These are phyloP conservation scores for Lerema accius DNA, from an alignment of 1,140 invertebrate species.

Conservation along the genomic window DNA sequence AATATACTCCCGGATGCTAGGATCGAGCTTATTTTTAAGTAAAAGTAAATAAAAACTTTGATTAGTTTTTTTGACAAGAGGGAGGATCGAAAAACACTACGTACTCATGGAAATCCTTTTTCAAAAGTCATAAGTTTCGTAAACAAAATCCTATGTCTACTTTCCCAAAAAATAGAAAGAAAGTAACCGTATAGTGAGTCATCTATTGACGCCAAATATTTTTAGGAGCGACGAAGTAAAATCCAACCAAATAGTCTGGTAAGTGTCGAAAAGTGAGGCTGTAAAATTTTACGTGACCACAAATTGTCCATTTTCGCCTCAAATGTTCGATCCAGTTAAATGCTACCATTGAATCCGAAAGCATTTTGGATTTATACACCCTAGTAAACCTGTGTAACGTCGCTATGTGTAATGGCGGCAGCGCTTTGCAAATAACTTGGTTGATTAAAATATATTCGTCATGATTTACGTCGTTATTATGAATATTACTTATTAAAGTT, in stretches of 20 bases:
- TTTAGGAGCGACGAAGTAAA: slow-evolving; percentile 18
- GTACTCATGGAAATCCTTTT: too few relatives aligned
- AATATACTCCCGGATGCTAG: too few relatives aligned
- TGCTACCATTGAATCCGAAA: slow-evolving; percentile 39
- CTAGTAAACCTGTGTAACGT: slow-evolving; percentile 12
- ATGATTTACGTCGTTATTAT: too few relatives aligned
- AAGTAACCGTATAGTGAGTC: slow-evolving; percentile 13
- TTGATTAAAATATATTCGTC: too few relatives aligned
- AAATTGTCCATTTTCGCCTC: slow-evolving; percentile 40
- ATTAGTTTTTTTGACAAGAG: too few relatives aligned
- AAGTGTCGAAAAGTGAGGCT: slow-evolving; percentile 40
- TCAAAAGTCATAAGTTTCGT: too few relatives aligned
- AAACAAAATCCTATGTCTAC: too few relatives aligned
- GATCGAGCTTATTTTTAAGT: too few relatives aligned
- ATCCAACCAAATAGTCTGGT: slow-evolving; percentile 39
- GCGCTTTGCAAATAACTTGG: too few relatives aligned
- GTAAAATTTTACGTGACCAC: slow-evolving; percentile 43
- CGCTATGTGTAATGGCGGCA: not conserved
- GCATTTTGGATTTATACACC: slow-evolving; percentile 21
- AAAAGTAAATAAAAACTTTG: too few relatives aligned
- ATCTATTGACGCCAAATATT: slow-evolving; percentile 15
- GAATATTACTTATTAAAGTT: too few relatives aligned
- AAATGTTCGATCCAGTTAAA: slow-evolving; percentile 31
- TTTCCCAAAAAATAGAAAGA: slow-evolving; percentile 1
- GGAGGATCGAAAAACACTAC: too few relatives aligned